phyloP scores from a whole-genome alignment of 2,888 invertebrate species.

The Tachina fera region DNA sequence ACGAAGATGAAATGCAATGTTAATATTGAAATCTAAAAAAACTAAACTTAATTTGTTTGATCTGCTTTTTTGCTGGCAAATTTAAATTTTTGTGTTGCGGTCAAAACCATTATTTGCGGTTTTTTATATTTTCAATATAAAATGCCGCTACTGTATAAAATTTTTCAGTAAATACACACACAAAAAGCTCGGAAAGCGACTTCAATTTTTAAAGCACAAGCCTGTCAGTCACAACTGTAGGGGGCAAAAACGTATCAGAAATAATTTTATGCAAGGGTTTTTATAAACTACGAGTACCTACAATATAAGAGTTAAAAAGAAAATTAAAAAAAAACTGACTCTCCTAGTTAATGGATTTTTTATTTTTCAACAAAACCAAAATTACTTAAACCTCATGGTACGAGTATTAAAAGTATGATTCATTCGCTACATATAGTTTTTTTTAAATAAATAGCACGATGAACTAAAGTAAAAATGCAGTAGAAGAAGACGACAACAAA shows the following conservation, averaged over 20 bases:
- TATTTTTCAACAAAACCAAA: conserved; percentile 1
- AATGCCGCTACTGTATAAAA: conserved; percentile 67
- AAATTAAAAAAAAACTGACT: conserved; percentile 3
- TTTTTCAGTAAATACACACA: conserved; percentile 33
- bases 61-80: conserved; percentile 19
- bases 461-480: conserved; percentile 3
- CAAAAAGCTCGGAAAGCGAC: conserved; percentile 39
- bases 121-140: not conserved
- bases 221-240: conserved; percentile 13
- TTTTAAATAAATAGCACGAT: conserved; percentile 56
- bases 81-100: conserved; percentile 53
- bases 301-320: not conserved
- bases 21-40: conserved; percentile 51
- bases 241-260: not conserved
- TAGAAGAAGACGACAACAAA: conserved; percentile 39
- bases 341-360: conserved; percentile 40
- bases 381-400: not conserved
- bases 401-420: conserved; percentile 58
- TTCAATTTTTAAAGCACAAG: conserved; percentile 59
- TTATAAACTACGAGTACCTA: not conserved
- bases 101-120: conserved; percentile 68
- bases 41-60: conserved; percentile 54
- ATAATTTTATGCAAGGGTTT: conserved; percentile 57
- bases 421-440: conserved; percentile 37
- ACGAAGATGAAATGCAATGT: conserved; percentile 23